Evolutionary conservation across 1,140 invertebrate genomes (phyloP), one percentile per base, ranked within the genome.

Genomic region (Aphelinus certus): DNA sequence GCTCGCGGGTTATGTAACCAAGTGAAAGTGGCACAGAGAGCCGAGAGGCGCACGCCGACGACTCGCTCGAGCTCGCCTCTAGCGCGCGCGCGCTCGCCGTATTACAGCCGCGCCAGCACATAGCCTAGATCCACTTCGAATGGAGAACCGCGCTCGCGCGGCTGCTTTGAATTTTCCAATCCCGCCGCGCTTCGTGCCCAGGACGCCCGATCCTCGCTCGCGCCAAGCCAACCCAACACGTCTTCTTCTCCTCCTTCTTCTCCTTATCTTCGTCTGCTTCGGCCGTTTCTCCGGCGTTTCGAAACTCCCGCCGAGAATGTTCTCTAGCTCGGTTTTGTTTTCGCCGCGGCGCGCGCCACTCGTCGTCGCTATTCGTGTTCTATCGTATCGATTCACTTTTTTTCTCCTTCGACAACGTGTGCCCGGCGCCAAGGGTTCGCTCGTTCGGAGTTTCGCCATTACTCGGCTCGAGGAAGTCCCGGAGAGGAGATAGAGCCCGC

Each of bases 21-120:
- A 88, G 86, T 88, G 86, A 88, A 88, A 88, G 86, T 88, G 84
- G 86, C 86, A 87, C 86, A 87, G 79, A 76, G 75, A 78, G 73
- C 75, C 83, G 80, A 79, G 83, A 79, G 80, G 81, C 76, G 73
- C 74, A 78, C 82, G 79, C 78, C 80, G 73, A 65, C 79, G 63
- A 72, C 74, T 77, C 77, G 77, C 77, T 77, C 76, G 77, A 53
- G 73, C 76, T 80, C 75, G 75, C 77, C 75, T 74, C 77, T 7
- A 5, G 6, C 57, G n/a, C 46, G 26, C 67, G 46, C 49, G 45
- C 45, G 4, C 51, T 7, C n/a, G 55, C 6, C 7, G 46, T 58
- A 48, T 26, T 70, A 5, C 26, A 49, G n/a, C 67, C 55, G 9
- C 62, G 46, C 45, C 51, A n/a, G 53, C 48, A 7, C 42, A 43